A percentile compares a stretch with the other conserved stretches of the same genome.
Conservation (phyloP, 2,797 vertebrate species). For the Lacerta bilineata region DNA sequence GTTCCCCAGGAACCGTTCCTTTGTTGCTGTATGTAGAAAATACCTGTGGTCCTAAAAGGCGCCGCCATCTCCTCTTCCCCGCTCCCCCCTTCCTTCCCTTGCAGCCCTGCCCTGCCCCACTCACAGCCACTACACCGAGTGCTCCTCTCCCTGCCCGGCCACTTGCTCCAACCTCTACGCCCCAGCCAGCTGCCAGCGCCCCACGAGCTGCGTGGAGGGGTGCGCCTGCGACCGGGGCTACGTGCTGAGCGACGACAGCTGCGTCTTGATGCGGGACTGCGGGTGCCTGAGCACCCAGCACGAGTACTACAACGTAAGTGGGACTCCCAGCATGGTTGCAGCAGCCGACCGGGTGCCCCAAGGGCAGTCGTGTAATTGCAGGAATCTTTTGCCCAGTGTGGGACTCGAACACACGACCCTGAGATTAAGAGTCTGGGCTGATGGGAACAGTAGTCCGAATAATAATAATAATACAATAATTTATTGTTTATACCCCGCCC, state of each 20-base stretch:
- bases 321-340: too few species aligned
- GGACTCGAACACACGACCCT: too few species aligned
- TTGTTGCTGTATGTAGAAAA: not conserved
- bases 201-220: constrained; percentile 83
- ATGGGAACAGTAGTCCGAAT: too few species aligned
- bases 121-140: constrained; percentile 84
- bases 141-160: constrained; percentile 81
- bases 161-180: constrained; percentile 84
- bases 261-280: constrained; percentile 80
- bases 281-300: constrained; percentile 76
- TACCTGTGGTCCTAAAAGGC: not conserved
- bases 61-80: fast-evolving
- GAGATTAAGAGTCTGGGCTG: too few species aligned
- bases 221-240: constrained; percentile 83
- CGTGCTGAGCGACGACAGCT: constrained; percentile 82
- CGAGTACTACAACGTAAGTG: constrained; percentile 15
- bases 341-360: too few species aligned
- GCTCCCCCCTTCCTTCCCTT: not conserved
- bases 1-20: not conserved
- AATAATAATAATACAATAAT: too few species aligned
- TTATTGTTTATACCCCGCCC: too few species aligned
- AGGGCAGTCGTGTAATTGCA: too few species aligned
- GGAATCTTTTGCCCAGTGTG: too few species aligned
- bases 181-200: constrained; percentile 76
- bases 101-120: constrained; percentile 83